Evolutionary conservation across 2,888 invertebrate genomes (phyloP).

Genomic region (Carpatolechia fugitivella): DNA sequence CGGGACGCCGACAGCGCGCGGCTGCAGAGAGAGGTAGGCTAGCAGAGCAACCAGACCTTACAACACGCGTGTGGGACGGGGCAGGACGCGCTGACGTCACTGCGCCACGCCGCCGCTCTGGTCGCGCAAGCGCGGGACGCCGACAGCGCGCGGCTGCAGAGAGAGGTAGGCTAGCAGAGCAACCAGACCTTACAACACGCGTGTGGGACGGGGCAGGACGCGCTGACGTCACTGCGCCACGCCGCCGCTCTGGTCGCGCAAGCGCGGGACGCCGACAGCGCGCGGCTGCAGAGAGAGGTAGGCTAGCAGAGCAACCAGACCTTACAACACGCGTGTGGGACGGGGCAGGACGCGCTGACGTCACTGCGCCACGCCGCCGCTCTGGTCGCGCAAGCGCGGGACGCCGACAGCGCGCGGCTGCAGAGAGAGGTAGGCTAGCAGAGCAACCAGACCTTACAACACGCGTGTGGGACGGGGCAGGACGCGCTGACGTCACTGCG

Average conservation of each 20-base stretch:
- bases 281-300: conserved; percentile 61
- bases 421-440: conserved; percentile 50
- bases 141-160: conserved; percentile 53
- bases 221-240: conserved; percentile 78
- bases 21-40: conserved; percentile 57
- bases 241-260: conserved; percentile 82
- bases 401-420: conserved; percentile 68
- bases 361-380: conserved; percentile 81
- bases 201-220: conserved; percentile 79
- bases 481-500: conserved; percentile 77
- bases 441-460: too few relatives aligned
- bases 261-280: conserved; percentile 78
- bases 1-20: conserved; percentile 75
- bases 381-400: conserved; percentile 81
- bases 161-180: conserved; percentile 49
- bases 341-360: conserved; percentile 77
- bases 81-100: conserved; percentile 74
- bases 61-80: conserved; percentile 81
- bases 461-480: conserved; percentile 78
- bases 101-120: conserved; percentile 81
- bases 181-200: too few relatives aligned
- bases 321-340: too few relatives aligned
- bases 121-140: conserved; percentile 82
- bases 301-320: background rate
- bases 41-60: too few relatives aligned